These are phyloP conservation scores for Gymnoscopelus braueri DNA, from an alignment of 2,797 vertebrate genomes.

Conservation along the genomic window DNA sequence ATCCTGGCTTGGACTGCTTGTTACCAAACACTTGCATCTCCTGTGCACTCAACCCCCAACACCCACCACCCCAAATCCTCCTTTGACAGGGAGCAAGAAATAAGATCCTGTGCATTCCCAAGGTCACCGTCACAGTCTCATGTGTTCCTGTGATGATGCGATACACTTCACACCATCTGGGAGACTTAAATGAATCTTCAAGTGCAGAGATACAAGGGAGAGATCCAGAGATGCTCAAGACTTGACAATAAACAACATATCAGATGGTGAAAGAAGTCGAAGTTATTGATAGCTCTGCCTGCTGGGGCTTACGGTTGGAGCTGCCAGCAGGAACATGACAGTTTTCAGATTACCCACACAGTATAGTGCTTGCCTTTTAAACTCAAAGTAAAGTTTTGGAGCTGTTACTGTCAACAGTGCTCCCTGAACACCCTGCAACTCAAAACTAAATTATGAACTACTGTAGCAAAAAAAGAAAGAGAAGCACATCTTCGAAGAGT, in stretches of 20 bases:
- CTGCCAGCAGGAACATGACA: slow-evolving; percentile 11
- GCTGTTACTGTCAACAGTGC: slow-evolving; percentile 42
- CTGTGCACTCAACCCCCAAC: slow-evolving; percentile 3
- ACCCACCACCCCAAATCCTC: slow-evolving; percentile 18
- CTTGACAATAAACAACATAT: slow-evolving; percentile 75
- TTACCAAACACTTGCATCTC: background rate
- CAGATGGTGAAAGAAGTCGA: slow-evolving; percentile 71
- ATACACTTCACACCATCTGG: slow-evolving; percentile 66
- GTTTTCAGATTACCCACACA: slow-evolving; percentile 39
- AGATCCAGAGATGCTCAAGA: slow-evolving; percentile 56
- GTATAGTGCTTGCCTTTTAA: slow-evolving; percentile 29
- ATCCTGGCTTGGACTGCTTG: slow-evolving; percentile 21
- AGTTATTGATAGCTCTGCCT: slow-evolving; percentile 69
- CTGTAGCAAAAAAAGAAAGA: background rate
- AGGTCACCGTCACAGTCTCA: slow-evolving; percentile 73
- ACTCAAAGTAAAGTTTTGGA: slow-evolving; percentile 45
- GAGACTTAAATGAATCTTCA: slow-evolving; percentile 66
- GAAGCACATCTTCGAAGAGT: slow-evolving; percentile 40
- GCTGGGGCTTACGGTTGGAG: slow-evolving; percentile 26
- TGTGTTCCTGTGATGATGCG: slow-evolving; percentile 54
- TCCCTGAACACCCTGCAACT: slow-evolving; percentile 31
- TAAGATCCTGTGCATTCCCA: slow-evolving; percentile 71
- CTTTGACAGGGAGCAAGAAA: slow-evolving; percentile 63
- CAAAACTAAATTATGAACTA: slow-evolving; percentile 60
- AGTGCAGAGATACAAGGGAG: slow-evolving; percentile 57